These are phyloP conservation scores for Arrhopalites spinosus DNA, from an alignment of 2,888 invertebrate species.

Conservation along the genomic window DNA sequence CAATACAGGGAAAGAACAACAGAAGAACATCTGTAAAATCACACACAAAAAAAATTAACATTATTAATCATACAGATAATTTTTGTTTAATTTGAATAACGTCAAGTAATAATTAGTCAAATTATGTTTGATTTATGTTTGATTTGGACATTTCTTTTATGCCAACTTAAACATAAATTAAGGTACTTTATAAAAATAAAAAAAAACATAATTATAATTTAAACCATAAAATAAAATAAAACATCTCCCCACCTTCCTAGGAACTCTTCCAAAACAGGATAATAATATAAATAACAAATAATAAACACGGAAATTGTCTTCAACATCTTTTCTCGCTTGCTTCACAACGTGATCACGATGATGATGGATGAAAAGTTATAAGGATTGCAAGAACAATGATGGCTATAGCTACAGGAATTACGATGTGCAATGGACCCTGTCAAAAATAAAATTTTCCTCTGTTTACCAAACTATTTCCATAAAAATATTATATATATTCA, in stretches of 20 bases:
- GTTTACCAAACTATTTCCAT: neutral
- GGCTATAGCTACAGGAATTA: conserved; percentile 60
- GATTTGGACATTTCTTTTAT: too few species aligned
- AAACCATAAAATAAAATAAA: neutral
- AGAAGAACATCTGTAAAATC: conserved; percentile 54
- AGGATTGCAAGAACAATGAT: conserved; percentile 61
- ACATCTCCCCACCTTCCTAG: conserved; percentile 20
- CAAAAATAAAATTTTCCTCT: conserved; percentile 39
- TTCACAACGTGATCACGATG: conserved; percentile 37
- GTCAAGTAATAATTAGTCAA: too few species aligned
- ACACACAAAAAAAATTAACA: neutral
- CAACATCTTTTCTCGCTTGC: conserved; percentile 8
- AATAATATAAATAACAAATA: conserved; percentile 10
- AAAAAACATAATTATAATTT: neutral
- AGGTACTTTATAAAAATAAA: neutral
- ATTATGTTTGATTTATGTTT: too few species aligned
- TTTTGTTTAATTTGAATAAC: too few species aligned
- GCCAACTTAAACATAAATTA: too few species aligned
- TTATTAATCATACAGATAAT: neutral
- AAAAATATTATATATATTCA: too few species aligned
- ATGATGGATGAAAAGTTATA: conserved; percentile 59
- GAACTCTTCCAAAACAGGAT: conserved; percentile 31
- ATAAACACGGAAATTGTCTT: conserved; percentile 22
- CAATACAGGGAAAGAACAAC: conserved; percentile 55
- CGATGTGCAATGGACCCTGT: conserved; percentile 60